These are phyloP conservation scores for Papilio helenus DNA, from an alignment of 1,140 invertebrate species.

Conservation along the genomic window DNA sequence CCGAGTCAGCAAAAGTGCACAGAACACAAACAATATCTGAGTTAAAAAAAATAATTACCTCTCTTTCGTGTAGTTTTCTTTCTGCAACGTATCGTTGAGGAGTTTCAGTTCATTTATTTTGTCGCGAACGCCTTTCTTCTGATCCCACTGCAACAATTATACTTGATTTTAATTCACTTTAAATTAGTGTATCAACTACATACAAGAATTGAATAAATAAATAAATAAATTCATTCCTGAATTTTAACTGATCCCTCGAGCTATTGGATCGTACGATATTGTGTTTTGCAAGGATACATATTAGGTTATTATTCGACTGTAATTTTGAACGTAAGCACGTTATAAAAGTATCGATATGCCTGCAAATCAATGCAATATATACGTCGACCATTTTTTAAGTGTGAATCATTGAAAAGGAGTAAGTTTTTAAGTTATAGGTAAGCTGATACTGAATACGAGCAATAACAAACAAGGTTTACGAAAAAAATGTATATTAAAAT, in stretches of 20 bases:
- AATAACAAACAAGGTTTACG: constrained; percentile 33
- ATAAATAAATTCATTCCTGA: too few species aligned
- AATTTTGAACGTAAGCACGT: too few species aligned
- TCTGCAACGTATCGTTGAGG: constrained; percentile 58
- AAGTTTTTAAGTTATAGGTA: not conserved
- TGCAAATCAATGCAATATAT: not conserved
- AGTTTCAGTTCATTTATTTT: constrained; percentile 56
- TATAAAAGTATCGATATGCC: too few species aligned
- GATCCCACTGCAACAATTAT: constrained; percentile 51
- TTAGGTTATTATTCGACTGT: too few species aligned
- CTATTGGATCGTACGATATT: not conserved
- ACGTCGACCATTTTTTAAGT: not conserved
- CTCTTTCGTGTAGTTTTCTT: constrained; percentile 63
- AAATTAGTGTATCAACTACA: not conserved
- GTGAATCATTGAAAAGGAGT: not conserved
- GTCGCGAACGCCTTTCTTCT: constrained; percentile 47
- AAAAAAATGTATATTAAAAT: constrained; percentile 41
- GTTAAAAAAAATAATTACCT: constrained; percentile 51
- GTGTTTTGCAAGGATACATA: not conserved
- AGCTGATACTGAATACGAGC: not conserved
- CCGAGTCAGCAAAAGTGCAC: not conserved
- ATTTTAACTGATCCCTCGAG: too few species aligned
- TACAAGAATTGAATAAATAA: too few species aligned
- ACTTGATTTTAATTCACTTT: not conserved
- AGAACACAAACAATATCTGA: not conserved